Evolutionary conservation across 2,888 invertebrate species (phyloP).

Genomic region (Baronia brevicornis): DNA sequence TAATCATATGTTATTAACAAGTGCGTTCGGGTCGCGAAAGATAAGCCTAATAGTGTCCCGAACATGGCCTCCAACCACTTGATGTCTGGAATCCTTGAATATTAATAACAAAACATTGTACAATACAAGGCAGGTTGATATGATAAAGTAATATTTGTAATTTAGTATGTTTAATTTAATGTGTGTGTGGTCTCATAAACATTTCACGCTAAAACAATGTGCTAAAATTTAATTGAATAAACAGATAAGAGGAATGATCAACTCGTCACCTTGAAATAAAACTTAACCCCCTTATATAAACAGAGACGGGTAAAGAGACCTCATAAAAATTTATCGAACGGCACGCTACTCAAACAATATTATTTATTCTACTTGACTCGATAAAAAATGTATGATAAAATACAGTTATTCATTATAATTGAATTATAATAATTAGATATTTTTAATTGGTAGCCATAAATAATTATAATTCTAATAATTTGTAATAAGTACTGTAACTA

Average conservation of each 20-base stretch:
- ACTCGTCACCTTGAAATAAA: constrained; percentile 13
- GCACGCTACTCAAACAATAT: constrained; percentile 11
- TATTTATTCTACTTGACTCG: constrained; percentile 14
- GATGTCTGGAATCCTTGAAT: constrained; percentile 13
- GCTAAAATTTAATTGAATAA: constrained; percentile 10
- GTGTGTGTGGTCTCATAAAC: constrained; percentile 5
- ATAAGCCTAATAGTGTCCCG: constrained; percentile 40
- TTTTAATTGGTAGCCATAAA: constrained; percentile 12
- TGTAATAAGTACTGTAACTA: constrained; percentile 24
- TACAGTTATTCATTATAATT: constrained; percentile 11
- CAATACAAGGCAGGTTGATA: too few species aligned
- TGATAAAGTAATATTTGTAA: neutral
- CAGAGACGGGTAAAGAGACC: constrained; percentile 12
- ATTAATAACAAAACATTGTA: constrained; percentile 7
- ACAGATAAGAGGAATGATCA: constrained; percentile 12
- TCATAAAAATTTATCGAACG: constrained; percentile 13
- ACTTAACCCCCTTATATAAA: constrained; percentile 15
- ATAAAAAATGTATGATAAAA: constrained; percentile 13
- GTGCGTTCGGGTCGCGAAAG: constrained; percentile 33
- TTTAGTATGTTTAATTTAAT: constrained; percentile 3
- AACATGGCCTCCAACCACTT: constrained; percentile 38
- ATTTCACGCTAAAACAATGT: constrained; percentile 8
- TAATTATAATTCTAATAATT: constrained; percentile 5
- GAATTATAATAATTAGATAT: constrained; percentile 12
- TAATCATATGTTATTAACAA: constrained; percentile 42